These are phyloP conservation scores for Genyomyrus donnyi DNA, from an alignment of 2,113 vertebrate genomes.

Conservation along the genomic window DNA sequence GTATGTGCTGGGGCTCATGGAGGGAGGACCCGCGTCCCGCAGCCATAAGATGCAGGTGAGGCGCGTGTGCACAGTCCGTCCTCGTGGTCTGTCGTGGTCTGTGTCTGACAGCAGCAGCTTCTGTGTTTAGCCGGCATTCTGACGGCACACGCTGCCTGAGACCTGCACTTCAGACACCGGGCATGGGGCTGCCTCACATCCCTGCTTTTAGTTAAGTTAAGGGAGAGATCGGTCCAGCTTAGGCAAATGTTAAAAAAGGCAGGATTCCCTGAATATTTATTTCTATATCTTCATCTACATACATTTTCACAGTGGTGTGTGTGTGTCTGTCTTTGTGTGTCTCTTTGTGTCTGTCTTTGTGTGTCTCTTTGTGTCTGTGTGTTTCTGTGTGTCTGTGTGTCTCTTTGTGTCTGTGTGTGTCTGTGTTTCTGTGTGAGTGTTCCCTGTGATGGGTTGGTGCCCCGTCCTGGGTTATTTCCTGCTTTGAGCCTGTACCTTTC, in stretches of 20 bases:
- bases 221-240: background rate
- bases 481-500: background rate
- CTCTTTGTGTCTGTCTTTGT: too few relatives aligned
- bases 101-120: background rate
- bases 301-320: background rate
- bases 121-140: too few relatives aligned
- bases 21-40: conserved; percentile 67
- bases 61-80: too few relatives aligned
- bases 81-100: background rate
- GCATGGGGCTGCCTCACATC: background rate
- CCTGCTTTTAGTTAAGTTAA: background rate
- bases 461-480: background rate
- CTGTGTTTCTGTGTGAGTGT: background rate
- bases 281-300: background rate
- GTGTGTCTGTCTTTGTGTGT: background rate
- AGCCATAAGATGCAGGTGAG: conserved; percentile 71
- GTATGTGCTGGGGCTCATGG: conserved; percentile 60
- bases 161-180: background rate
- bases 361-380: too few relatives aligned
- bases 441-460: background rate
- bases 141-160: background rate
- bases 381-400: too few relatives aligned
- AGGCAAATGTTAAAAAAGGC: background rate
- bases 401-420: too few relatives aligned
- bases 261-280: background rate